Evolutionary conservation across 2,113 vertebrate species (phyloP), one percentile per base, ranked within the genome.

Genomic region (Miniopterus natalensis): DNA sequence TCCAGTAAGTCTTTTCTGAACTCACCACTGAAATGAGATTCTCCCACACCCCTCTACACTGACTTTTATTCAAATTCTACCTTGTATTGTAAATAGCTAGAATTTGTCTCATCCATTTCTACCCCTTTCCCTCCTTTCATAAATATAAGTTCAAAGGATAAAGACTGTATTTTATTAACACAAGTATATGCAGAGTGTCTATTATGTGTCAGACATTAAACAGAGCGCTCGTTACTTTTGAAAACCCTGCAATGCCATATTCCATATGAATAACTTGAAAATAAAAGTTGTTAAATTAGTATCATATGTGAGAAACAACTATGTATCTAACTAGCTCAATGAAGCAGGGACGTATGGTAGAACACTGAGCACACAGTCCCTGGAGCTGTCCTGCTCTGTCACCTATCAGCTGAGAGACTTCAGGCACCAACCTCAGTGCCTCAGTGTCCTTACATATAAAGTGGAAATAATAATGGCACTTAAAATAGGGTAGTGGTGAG

Each of bases 41-140:
- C 85, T 17, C 70, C 65, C 80, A 93, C 0, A 86, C 8, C 59
- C 31, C n/a, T 88, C 80, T 73, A 14, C 40, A 73, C 12, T 96
- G 47, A 90, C 23, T 95, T 42, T 81, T 68, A 78, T 87, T 61
- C 66, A 93, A 80, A 92, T 85, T 88, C 77, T 65, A 92, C 42
- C 12, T 91, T 81, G 10, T 61, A 88, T 73, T 83, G 83, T 59
- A 84, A 91, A 84, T 61, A 96, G 14, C 63, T 93, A 91, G n/a
- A 70, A 79, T 70, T 89, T 84, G n/a, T n/a, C 65, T 84, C 86
- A 90, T 17, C n/a, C 15, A 80, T 70, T 85, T 86, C 86, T 71
- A 75, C 40, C 42, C 40, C 42, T 90, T 59, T 55, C 57, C 65
- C 23, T 90, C 14, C 42, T 74, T 88, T 94, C 63, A 75, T 59